Conservation (phyloP, 2,888 invertebrate species). For the Neocrepidodera transversa region DNA sequence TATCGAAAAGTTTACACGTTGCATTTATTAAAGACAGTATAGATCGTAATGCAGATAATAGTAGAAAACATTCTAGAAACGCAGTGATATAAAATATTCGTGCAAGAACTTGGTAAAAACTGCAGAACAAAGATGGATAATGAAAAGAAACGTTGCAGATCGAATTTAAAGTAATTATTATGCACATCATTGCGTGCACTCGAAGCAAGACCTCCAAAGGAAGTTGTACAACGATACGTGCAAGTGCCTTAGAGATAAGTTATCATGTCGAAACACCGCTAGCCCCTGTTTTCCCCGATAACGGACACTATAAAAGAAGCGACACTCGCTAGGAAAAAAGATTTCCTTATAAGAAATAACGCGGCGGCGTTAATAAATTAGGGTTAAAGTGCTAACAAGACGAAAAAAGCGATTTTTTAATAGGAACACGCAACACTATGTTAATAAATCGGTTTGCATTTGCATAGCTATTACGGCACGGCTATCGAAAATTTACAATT, state of each 20-base stretch:
- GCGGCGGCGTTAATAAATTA: conserved; percentile 40
- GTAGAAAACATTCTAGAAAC: no score
- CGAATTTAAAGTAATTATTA: conserved; percentile 52
- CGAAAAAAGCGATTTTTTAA: conserved; percentile 40
- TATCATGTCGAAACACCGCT: conserved; percentile 36
- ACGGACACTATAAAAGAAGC: conserved; percentile 31
- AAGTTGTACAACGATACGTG: conserved; percentile 57
- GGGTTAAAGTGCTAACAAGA: conserved; percentile 43
- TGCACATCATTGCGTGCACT: conserved; percentile 60
- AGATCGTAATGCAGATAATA: no score
- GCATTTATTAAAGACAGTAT: no score
- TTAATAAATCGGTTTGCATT: conserved; percentile 44
- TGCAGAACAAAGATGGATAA: conserved; percentile 14
- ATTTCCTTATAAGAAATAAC: conserved; percentile 34
- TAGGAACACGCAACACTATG: conserved; percentile 41
- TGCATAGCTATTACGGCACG: conserved; percentile 49
- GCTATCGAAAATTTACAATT: conserved; percentile 51
- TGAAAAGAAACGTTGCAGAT: conserved; percentile 22
- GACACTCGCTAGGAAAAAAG: conserved; percentile 31
- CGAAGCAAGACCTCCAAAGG: conserved; percentile 51
- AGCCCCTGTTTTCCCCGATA: conserved; percentile 30
- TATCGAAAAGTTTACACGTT: no score
- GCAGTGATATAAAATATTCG: not conserved
- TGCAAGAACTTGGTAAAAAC: conserved; percentile 4
- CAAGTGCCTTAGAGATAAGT: conserved; percentile 39